Evolutionary conservation across 2,113 vertebrate genomes (phyloP).

Genomic region (Sitta europaea): DNA sequence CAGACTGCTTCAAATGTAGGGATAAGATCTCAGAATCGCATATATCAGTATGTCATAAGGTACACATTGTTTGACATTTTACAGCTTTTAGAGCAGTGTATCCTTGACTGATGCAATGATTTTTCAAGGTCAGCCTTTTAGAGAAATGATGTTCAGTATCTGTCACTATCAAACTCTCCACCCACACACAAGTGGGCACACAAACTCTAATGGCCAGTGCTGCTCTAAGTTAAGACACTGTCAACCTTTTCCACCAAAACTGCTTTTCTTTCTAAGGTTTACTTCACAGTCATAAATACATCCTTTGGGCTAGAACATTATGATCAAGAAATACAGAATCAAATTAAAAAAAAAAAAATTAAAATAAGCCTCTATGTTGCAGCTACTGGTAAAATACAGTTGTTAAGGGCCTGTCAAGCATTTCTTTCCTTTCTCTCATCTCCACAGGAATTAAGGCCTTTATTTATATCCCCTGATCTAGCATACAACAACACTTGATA

Average conservation of each 20-base stretch:
- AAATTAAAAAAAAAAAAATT: background rate
- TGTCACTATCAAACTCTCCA: background rate
- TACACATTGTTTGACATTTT: background rate
- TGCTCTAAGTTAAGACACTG: background rate
- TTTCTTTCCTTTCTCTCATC: background rate
- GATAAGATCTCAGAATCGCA: background rate
- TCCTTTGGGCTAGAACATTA: background rate
- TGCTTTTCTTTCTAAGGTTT: background rate
- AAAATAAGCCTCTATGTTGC: background rate
- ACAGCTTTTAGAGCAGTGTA: background rate
- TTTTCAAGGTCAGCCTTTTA: constrained; percentile 17
- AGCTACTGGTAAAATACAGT: background rate
- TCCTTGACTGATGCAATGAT: background rate
- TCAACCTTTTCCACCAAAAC: background rate
- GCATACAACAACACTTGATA: background rate
- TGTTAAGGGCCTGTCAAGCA: background rate
- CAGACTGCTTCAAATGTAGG: background rate
- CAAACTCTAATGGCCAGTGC: background rate
- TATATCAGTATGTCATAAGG: background rate
- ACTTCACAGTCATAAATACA: background rate
- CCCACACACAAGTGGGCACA: background rate
- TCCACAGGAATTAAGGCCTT: background rate
- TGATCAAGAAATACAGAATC: background rate
- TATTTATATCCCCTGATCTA: background rate
- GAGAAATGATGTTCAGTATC: background rate